These are phyloP conservation scores for Suricata suricatta DNA, from an alignment of 2,113 vertebrate genomes.

Conservation along the genomic window DNA sequence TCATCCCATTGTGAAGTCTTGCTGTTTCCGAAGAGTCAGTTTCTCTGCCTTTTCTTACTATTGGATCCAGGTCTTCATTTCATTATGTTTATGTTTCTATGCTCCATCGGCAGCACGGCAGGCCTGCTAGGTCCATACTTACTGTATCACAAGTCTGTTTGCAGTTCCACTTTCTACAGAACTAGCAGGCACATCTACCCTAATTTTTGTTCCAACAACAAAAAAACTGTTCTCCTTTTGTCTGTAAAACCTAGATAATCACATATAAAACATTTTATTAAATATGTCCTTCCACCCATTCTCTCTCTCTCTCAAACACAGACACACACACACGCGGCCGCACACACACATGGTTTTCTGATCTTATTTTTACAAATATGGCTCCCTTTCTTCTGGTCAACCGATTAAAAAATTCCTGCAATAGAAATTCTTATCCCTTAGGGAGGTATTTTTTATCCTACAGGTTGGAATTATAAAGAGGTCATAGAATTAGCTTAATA, in stretches of 20 bases:
- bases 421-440: neutral
- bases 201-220: neutral
- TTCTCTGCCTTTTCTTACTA: neutral
- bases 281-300: neutral
- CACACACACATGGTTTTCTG: neutral
- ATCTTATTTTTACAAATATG: neutral
- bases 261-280: neutral
- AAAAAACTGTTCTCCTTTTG: neutral
- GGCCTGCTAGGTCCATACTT: neutral
- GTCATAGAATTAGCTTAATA: conserved; percentile 8
- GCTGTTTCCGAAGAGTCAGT: neutral
- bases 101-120: neutral
- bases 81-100: neutral
- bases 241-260: neutral
- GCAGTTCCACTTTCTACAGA: neutral
- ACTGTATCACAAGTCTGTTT: neutral
- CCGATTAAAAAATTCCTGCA: neutral
- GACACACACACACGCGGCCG: neutral
- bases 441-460: neutral
- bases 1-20: neutral
- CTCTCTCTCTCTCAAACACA: neutral
- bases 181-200: no score
- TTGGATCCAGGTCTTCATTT: neutral
- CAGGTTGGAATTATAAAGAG: neutral
- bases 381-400: neutral